Evolutionary conservation across 2,888 invertebrate genomes (phyloP), one percentile per base, ranked within the genome.

Genomic region (Nomada goodeniana): DNA sequence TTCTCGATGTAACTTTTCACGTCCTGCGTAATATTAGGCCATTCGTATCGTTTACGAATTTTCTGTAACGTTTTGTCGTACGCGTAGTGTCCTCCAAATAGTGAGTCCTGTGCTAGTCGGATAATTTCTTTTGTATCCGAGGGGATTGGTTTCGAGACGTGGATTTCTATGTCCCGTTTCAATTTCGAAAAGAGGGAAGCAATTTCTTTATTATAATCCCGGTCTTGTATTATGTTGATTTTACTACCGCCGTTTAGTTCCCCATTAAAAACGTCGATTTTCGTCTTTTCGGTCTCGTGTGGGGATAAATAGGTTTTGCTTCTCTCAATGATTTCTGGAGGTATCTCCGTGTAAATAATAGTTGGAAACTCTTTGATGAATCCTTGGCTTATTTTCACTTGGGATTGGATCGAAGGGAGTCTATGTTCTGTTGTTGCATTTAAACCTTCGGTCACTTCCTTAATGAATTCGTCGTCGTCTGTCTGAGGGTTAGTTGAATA

Each of bases 1-100:
- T 61, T 18, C 2, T 71, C 71, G 26, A 71, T 47, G 15, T 74
- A 74, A 0, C 1, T 53, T 42, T 74, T 74, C 2, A 74, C 74
- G 42, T 74, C 74, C 0, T 42, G 60, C 0, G 61, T 71, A 5
- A 70, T 60, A 7, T 70, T 60, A 0, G 52, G 70, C 60, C 60
- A 60, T 60, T 70, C 70, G 15, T 61, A 71, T 20, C 2, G 0
- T 15, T 47, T 47, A 2, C 13, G 47, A 1, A 47, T 47, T 13
- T 47, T 47, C 0, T 71, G 61, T 13, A 71, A 18, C 0, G 71
- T 52, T 15, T 69, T 69, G 3, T 69, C 69, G 47, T 47, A 59
- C 0, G 69, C 69, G 26, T 59, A 69, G 5, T 71, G 71, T 9
- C 71, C 61, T 4, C 71, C 52, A 10, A 71, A 71, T 1, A 71